These are phyloP conservation scores for Lepilemur ruficaudatus DNA, from an alignment of 2,797 vertebrate genomes.

Conservation along the genomic window DNA sequence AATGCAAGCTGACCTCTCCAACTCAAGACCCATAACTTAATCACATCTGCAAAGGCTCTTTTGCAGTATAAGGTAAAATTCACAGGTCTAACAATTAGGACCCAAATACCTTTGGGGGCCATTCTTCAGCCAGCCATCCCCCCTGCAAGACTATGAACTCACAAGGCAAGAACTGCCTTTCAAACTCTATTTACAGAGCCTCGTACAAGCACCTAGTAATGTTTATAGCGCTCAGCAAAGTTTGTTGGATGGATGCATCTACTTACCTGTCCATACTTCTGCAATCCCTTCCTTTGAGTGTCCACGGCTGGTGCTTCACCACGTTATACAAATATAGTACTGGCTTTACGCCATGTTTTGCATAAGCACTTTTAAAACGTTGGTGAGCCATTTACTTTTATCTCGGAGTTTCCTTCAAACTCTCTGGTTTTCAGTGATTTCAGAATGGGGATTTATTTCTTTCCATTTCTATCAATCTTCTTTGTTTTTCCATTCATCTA, in stretches of 20 bases:
- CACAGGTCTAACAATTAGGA: not conserved
- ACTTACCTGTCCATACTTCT: rapidly evolving
- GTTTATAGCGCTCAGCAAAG: rapidly evolving
- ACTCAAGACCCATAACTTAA: not conserved
- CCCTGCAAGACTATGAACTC: too few species aligned
- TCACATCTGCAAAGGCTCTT: too few species aligned
- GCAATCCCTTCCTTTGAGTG: rapidly evolving
- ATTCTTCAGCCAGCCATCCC: not conserved
- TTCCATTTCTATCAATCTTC: not conserved
- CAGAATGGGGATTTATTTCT: not conserved
- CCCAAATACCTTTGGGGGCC: too few species aligned
- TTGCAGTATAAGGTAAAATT: not conserved
- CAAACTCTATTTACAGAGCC: not conserved
- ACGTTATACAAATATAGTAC: not conserved
- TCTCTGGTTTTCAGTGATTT: not conserved
- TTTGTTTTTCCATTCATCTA: constrained; percentile 31
- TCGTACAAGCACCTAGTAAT: not conserved
- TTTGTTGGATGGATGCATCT: rapidly evolving
- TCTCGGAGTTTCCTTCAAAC: not conserved
- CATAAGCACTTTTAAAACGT: not conserved
- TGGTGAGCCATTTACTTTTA: not conserved
- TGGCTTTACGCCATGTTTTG: not conserved
- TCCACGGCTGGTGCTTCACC: too few species aligned
- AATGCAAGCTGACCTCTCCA: not conserved
- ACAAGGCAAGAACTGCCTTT: not conserved